phyloP scores from a whole-genome alignment of 2,797 vertebrate genomes.

The Diglossa cyanea region DNA sequence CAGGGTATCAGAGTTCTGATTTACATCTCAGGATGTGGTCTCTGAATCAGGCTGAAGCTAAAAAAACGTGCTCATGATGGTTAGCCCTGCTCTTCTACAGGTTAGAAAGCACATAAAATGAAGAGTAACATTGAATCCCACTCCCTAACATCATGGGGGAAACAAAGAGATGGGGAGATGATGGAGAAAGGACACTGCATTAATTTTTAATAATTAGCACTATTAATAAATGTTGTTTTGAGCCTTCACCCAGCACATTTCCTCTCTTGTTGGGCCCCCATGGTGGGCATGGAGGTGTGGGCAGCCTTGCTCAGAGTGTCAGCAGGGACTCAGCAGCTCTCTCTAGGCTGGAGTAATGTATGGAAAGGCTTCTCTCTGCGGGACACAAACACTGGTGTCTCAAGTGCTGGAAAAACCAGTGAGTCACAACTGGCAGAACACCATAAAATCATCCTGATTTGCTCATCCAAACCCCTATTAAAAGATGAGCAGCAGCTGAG shows the following conservation, averaged over 20 bases:
- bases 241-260: accelerated
- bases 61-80: background rate
- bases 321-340: background rate
- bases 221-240: background rate
- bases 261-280: accelerated
- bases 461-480: background rate
- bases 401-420: conserved; percentile 1
- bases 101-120: background rate
- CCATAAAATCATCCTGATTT: background rate
- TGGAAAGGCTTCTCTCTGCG: background rate
- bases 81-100: background rate
- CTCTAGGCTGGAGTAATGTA: background rate
- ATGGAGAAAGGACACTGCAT: background rate
- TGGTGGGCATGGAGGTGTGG: background rate
- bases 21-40: background rate
- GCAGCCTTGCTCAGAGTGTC: background rate
- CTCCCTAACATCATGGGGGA: background rate
- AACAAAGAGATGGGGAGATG: background rate
- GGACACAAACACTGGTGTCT: background rate
- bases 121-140: background rate
- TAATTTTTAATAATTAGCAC: background rate
- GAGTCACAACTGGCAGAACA: conserved; percentile 7
- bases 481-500: background rate
- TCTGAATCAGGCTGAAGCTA: background rate
- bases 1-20: background rate